Percentiles rank a stretch among this genome's conserved stretches.
These are phyloP conservation scores for Baryphthengus martii DNA, from an alignment of 2,113 vertebrate species.

Conservation along the genomic window DNA sequence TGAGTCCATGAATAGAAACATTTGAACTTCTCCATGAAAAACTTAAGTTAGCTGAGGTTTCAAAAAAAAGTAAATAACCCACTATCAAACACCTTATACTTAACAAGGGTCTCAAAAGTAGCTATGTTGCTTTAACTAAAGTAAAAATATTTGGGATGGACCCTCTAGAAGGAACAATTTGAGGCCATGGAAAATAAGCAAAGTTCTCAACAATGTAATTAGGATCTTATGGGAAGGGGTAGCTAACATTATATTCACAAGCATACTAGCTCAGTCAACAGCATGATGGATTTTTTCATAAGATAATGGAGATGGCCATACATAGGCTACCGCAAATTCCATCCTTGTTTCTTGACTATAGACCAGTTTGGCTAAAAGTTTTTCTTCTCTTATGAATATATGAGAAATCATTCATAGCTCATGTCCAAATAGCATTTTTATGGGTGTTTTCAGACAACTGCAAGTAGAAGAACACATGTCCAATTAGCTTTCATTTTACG, in stretches of 20 bases:
- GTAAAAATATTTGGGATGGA: neutral
- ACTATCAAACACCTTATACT: neutral
- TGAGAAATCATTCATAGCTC: neutral
- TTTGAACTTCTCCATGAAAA: neutral
- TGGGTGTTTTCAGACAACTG: neutral
- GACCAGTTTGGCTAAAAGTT: neutral
- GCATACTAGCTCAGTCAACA: neutral
- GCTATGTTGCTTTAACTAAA: neutral
- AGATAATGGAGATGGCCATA: neutral
- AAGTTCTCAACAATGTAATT: neutral
- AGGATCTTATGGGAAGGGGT: neutral
- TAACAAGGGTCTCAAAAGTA: neutral
- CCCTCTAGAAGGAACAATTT: neutral
- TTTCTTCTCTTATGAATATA: neutral
- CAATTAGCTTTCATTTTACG: neutral
- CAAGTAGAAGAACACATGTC: neutral
- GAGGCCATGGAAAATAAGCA: neutral
- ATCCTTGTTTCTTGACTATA: neutral
- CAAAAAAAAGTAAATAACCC: neutral
- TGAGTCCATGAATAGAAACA: neutral
- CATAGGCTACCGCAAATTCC: neutral
- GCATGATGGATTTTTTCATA: neutral
- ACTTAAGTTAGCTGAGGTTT: neutral
- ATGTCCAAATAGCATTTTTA: neutral
- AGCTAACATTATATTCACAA: neutral